phyloP scores from a whole-genome alignment of 1,140 invertebrate genomes.

The Nomia melanderi region DNA sequence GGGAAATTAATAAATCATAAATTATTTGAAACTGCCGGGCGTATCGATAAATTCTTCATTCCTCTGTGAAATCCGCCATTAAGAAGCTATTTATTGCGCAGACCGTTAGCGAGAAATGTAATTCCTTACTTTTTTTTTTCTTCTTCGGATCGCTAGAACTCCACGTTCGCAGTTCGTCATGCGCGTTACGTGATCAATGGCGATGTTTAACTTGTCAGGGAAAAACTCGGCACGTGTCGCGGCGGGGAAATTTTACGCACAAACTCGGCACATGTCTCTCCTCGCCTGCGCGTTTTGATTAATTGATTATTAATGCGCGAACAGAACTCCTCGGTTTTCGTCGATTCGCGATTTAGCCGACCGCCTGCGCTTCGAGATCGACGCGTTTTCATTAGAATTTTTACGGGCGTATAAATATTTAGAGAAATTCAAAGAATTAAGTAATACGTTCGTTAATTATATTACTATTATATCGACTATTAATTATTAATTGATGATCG shows the following conservation, averaged over 20 bases:
- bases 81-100: background rate
- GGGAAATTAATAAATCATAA: too few relatives aligned
- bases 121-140: background rate
- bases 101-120: background rate
- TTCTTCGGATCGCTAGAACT: background rate
- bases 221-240: conserved; percentile 33
- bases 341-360: too few relatives aligned
- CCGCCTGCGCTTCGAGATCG: too few relatives aligned
- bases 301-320: background rate
- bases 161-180: background rate
- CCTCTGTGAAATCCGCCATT: background rate
- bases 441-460: too few relatives aligned
- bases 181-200: conserved; percentile 20
- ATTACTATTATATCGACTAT: too few relatives aligned
- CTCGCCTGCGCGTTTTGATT: background rate
- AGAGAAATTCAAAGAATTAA: too few relatives aligned
- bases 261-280: background rate
- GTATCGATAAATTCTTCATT: too few relatives aligned
- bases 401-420: too few relatives aligned
- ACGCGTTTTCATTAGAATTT: too few relatives aligned
- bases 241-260: conserved; percentile 13
- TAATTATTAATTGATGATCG: too few relatives aligned
- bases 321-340: background rate
- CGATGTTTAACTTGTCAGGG: background rate
- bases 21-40: too few relatives aligned